Percentiles rank a stretch among this genome's conserved stretches.
These are phyloP conservation scores for Chymomyza amoena DNA, from an alignment of 2,888 invertebrate genomes.

Conservation along the genomic window DNA sequence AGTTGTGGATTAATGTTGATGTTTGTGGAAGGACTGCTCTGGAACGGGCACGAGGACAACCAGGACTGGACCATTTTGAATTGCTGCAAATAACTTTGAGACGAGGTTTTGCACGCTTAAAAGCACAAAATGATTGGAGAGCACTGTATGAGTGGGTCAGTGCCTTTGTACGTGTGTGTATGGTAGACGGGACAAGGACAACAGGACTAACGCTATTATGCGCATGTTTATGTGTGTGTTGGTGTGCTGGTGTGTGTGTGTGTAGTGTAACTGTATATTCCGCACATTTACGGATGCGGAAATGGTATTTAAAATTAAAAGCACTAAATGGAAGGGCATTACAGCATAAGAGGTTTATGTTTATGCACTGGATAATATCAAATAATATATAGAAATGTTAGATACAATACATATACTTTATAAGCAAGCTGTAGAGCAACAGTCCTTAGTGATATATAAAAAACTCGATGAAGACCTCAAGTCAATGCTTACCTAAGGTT, in stretches of 20 bases:
- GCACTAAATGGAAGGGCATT: slow-evolving; percentile 29
- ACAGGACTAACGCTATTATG: neutral
- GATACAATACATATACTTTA: no score
- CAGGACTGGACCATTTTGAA: slow-evolving; percentile 15
- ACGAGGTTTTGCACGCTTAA: slow-evolving; percentile 49
- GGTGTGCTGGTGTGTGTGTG: slow-evolving; percentile 4
- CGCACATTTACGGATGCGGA: slow-evolving; percentile 26
- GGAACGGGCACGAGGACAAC: slow-evolving; percentile 30
- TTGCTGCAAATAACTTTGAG: slow-evolving; percentile 52
- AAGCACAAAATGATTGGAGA: slow-evolving; percentile 64
- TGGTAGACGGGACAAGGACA: neutral
- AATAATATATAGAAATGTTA: neutral
- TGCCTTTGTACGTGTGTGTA: neutral
- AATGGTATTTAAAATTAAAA: slow-evolving; percentile 51
- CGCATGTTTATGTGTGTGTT: slow-evolving; percentile 2
- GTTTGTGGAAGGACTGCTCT: neutral
- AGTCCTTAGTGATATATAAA: no score
- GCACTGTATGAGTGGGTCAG: slow-evolving; percentile 2
- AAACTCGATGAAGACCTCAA: no score
- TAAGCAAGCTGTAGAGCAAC: no score
- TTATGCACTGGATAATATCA: slow-evolving; percentile 44
- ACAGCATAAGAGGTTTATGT: slow-evolving; percentile 22
- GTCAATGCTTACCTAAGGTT: no score
- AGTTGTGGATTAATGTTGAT: slow-evolving; percentile 44
- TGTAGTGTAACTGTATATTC: neutral